These are phyloP conservation scores for Sarcophaga variegata DNA, from an alignment of 2,888 invertebrate genomes.

Conservation along the genomic window DNA sequence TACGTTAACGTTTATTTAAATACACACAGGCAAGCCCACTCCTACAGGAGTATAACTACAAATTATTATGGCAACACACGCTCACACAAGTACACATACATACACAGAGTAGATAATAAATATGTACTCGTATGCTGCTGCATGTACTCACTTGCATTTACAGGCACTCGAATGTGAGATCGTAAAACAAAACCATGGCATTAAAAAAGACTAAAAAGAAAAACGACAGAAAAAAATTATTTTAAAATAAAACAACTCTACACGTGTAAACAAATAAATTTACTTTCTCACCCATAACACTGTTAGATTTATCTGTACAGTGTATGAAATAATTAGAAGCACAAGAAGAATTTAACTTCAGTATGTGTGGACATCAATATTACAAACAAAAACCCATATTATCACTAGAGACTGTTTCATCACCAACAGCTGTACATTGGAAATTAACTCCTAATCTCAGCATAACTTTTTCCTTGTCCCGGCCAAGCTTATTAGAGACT, in stretches of 20 bases:
- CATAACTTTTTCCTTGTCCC: too few species aligned
- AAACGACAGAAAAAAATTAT: background rate
- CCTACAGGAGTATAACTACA: too few species aligned
- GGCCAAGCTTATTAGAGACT: too few species aligned
- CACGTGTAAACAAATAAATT: conserved; percentile 22
- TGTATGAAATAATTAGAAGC: background rate
- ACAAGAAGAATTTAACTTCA: background rate
- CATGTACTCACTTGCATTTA: background rate
- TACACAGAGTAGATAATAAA: background rate
- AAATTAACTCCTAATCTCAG: too few species aligned
- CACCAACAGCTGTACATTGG: too few species aligned
- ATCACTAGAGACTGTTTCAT: too few species aligned
- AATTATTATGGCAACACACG: background rate
- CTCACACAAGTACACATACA: background rate
- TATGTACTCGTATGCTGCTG: background rate
- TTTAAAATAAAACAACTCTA: background rate
- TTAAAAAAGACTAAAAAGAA: background rate
- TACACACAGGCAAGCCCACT: background rate
- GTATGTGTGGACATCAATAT: too few species aligned
- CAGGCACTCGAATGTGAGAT: background rate
- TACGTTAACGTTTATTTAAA: background rate
- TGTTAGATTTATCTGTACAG: background rate
- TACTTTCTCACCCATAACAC: background rate
- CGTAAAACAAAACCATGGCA: background rate
- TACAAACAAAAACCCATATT: too few species aligned